These are phyloP conservation scores for Drymonia ruficornis DNA, from an alignment of 2,888 invertebrate species.

Conservation along the genomic window DNA sequence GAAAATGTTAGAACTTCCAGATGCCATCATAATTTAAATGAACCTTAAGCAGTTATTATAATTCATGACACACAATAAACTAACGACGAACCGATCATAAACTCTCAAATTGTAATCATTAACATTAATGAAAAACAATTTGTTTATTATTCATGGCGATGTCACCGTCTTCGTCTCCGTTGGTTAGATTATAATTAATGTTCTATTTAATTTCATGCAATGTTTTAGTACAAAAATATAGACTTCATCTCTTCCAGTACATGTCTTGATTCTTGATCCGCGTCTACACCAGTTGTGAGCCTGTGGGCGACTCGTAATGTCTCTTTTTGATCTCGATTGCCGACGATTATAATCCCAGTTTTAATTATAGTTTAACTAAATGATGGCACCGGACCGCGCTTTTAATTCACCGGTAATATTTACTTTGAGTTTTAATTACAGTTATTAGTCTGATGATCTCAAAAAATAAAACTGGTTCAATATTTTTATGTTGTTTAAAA, in stretches of 20 bases:
- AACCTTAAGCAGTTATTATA: conserved; percentile 24
- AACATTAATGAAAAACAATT: conserved; percentile 23
- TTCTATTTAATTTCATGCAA: too few species aligned
- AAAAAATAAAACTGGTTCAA: neutral
- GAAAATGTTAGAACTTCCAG: too few species aligned
- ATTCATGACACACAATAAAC: conserved; percentile 16
- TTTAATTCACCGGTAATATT: conserved; percentile 49
- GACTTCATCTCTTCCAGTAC: neutral
- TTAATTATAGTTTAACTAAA: conserved; percentile 51
- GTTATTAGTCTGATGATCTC: conserved; percentile 16
- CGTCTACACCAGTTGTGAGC: neutral
- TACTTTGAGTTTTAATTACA: conserved; percentile 41
- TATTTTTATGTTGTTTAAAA: neutral
- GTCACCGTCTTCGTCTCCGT: conserved; percentile 12
- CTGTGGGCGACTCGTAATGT: conserved; percentile 46
- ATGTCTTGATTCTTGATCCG: conserved; percentile 10
- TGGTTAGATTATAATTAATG: too few species aligned
- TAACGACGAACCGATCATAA: conserved; percentile 1
- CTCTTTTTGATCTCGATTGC: conserved; percentile 58
- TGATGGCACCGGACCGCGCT: conserved; percentile 33
- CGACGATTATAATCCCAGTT: conserved; percentile 49
- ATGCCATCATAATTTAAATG: conserved; percentile 12
- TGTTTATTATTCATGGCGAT: conserved; percentile 22
- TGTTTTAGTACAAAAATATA: neutral
- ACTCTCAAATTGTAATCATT: conserved; percentile 36